Evolutionary conservation across 1,140 invertebrate genomes (phyloP).

Genomic region (Drosophila lacertosa): DNA sequence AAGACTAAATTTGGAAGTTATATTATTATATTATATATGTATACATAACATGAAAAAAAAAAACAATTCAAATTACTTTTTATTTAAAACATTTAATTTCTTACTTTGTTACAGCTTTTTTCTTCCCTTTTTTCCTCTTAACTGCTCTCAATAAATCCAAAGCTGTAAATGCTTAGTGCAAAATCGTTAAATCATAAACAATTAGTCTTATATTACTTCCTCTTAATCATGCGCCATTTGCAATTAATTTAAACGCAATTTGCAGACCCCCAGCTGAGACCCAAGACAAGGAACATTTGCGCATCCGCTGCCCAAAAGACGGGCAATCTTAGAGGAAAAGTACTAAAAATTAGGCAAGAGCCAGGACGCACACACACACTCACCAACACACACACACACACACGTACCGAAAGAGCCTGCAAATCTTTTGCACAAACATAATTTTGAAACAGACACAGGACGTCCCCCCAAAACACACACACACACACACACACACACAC

Average conservation of each 20-base stretch:
- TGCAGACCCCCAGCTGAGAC: conserved; percentile 61
- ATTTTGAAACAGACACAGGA: conserved; percentile 82
- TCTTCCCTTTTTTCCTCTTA: too few species aligned
- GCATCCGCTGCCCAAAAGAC: conserved; percentile 60
- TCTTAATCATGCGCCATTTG: conserved; percentile 80
- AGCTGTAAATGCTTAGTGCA: conserved; percentile 33
- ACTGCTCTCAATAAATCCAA: neutral
- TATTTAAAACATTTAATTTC: too few species aligned
- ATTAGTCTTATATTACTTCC: conserved; percentile 79
- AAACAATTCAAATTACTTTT: too few species aligned
- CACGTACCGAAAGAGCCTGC: too few species aligned
- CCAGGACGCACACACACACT: conserved; percentile 20
- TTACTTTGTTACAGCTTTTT: too few species aligned
- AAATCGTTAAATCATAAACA: conserved; percentile 79
- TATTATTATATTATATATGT: too few species aligned
- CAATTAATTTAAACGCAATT: conserved; percentile 82
- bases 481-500: too few species aligned
- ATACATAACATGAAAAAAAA: too few species aligned
- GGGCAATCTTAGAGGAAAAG: conserved; percentile 38
- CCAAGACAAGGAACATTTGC: conserved; percentile 47
- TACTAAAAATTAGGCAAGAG: conserved; percentile 45
- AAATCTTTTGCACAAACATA: conserved; percentile 83
- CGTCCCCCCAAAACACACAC: neutral
- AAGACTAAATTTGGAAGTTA: too few species aligned
- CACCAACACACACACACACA: conserved; percentile 5